Evolutionary conservation across 2,888 invertebrate genomes (phyloP), one percentile per base, ranked within the genome.

Genomic region (Agriotes lineatus): DNA sequence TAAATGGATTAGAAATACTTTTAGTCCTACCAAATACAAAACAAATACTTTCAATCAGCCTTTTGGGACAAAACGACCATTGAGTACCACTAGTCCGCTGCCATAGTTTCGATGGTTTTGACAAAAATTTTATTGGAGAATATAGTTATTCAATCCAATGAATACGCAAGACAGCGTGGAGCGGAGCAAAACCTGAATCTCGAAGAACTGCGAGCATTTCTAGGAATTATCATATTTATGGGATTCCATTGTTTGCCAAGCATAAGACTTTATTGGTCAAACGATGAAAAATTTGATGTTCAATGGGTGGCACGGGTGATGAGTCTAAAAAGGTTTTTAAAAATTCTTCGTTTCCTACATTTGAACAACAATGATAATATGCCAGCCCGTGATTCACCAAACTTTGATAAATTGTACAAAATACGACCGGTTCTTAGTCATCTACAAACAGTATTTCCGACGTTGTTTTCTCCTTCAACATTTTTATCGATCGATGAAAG

Each of bases 151-250:
- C 44, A 44, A 22, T 48, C 48, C 18, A 48, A 48, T 22, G n/a
- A 10, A 20, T 48, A 48, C 20, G 48, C 48, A 25, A 25, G 16
- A 18, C 33, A 33, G 30, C 14, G 14, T 9, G 33, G 54, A 39
- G 44, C 18, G 14, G 19, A 44, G 35, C 37, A 35, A 16, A 45
- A 57, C 30, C 16, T 42, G 18, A 30, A 39, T 45, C 54, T 42
- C 12, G 35, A 56, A 33, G 57, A 57, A 19, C 35, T 74, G 25
- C 20, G 48, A n/a, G 52, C n/a, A n/a, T 72, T 72, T 64, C 35
- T 74, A 5, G 72, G 70, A 2, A 63, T 74, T 9, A 68, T 72
- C 35, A 63, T 74, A 33, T 25, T 72, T 44, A 74, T 74, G 71
- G 72, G 71, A 1, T 65, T 72, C 18, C 71, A 71, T 52, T 56